Evolutionary conservation across 2,888 invertebrate genomes (phyloP).

Genomic region (Malacosoma neustria): DNA sequence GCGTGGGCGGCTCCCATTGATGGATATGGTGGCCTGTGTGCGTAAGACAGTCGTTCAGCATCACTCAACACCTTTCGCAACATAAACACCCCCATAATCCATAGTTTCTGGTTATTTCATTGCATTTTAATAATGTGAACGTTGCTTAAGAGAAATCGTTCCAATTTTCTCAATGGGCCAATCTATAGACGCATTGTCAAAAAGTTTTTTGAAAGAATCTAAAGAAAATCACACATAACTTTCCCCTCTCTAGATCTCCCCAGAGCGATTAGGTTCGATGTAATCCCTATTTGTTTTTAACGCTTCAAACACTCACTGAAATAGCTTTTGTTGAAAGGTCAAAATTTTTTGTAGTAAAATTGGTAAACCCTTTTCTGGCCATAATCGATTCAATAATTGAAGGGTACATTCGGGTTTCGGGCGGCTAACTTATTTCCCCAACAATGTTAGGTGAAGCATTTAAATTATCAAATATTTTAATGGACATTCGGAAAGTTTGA

Average conservation of each 20-base stretch:
- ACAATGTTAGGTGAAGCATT: neutral
- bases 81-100: too few relatives aligned
- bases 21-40: too few relatives aligned
- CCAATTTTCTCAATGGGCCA: neutral
- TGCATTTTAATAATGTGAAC: too few relatives aligned
- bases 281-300: conserved; percentile 13
- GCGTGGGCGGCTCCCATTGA: too few relatives aligned
- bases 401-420: neutral
- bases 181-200: neutral
- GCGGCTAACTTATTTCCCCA: neutral
- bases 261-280: conserved; percentile 11
- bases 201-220: neutral
- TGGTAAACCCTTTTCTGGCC: neutral
- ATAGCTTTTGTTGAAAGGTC: neutral
- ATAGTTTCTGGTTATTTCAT: too few relatives aligned
- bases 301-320: conserved; percentile 7
- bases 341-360: neutral
- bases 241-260: conserved; percentile 2
- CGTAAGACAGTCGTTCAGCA: too few relatives aligned
- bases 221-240: neutral
- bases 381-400: neutral
- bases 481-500: too few relatives aligned
- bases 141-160: too few relatives aligned
- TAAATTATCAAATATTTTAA: too few relatives aligned
- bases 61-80: too few relatives aligned